Base-by-base conservation (phyloP, 2,888 invertebrate genomes). In the Colostygia pectinataria region DNA sequence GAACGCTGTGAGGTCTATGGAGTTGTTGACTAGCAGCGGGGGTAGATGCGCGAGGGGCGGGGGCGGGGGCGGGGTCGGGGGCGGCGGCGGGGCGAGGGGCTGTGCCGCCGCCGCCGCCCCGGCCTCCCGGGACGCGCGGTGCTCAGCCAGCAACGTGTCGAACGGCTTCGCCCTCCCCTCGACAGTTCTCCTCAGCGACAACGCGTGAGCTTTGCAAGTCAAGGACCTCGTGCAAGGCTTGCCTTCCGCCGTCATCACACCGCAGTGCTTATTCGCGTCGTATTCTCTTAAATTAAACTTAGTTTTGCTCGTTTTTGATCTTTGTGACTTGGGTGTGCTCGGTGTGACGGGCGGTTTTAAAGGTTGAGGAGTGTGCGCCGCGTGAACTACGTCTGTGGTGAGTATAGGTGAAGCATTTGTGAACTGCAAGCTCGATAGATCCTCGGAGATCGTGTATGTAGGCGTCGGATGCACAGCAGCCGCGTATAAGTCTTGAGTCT, bases 191-290 rank as follows among this genome's bases (percentile, higher is more conserved):
- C 95, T 85, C 59, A 94, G 76, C 28, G 95, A 93, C 60, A 95
- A 85, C 12, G 95, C 93, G 74, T 93, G 93, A 25, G 92, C 92
- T 69, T 93, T 93, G 67, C 93, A 94, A 31, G 96, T 96, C 45
- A 96, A 91, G 12, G 96, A 96, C 51, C 96, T 89, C 39, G 95
- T 95, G 77, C 96, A 96, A 0, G 95, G 95, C 65, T 93, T 93
- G 55, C 92, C 93, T 58, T 94, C 95, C 1, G 91, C 92, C 43
- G 92, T 93, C 62, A 92, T 82, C 9, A 96, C 96, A 1, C 96
- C 97, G 77, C 96, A 96, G 74, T 96, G 96, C 61, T 94, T 93
- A 74, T 96, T 94, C 10, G 96, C 94, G 78, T 96, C 95, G 81
- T 95, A 96, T 72, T 95, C 94, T 52, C 95, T 90, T 55, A 91